Evolutionary conservation across 2,888 invertebrate species (phyloP).

Genomic region (Volucella inflata): DNA sequence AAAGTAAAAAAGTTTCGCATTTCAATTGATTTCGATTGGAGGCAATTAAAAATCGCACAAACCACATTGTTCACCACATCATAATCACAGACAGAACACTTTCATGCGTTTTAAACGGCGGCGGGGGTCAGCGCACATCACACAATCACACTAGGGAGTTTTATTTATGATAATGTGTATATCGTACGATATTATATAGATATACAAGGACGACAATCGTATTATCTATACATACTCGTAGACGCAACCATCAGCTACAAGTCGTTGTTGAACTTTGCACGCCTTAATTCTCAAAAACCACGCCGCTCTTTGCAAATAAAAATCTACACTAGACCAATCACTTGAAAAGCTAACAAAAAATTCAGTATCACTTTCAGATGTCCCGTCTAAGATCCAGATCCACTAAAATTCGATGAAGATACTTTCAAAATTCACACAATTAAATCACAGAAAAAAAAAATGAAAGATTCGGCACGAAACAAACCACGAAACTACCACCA

Average conservation of each 20-base stretch:
- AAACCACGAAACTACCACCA: constrained; percentile 30
- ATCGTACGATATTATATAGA: constrained; percentile 27
- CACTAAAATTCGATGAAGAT: too few species aligned
- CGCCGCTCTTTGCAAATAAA: not conserved
- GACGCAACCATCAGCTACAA: constrained; percentile 9
- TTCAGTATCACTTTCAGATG: not conserved
- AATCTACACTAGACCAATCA: too few species aligned
- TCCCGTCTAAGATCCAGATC: not conserved
- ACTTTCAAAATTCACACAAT: constrained; percentile 9
- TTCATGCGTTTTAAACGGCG: too few species aligned
- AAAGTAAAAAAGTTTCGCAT: constrained; percentile 49
- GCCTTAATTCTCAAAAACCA: constrained; percentile 32
- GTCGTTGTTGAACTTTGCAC: constrained; percentile 50
- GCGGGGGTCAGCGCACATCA: not conserved
- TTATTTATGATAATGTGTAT: not conserved
- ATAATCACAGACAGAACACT: not conserved
- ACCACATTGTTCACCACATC: constrained; percentile 5
- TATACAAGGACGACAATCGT: not conserved
- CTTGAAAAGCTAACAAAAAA: constrained; percentile 9
- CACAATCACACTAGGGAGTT: too few species aligned
- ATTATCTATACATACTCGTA: constrained; percentile 2
- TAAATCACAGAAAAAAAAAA: constrained; percentile 8
- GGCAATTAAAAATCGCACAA: constrained; percentile 78
- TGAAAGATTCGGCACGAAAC: not conserved
- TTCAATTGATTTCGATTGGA: constrained; percentile 81